Evolutionary conservation across 2,888 invertebrate genomes (phyloP).

Genomic region (Tenthredo scrophulariae): DNA sequence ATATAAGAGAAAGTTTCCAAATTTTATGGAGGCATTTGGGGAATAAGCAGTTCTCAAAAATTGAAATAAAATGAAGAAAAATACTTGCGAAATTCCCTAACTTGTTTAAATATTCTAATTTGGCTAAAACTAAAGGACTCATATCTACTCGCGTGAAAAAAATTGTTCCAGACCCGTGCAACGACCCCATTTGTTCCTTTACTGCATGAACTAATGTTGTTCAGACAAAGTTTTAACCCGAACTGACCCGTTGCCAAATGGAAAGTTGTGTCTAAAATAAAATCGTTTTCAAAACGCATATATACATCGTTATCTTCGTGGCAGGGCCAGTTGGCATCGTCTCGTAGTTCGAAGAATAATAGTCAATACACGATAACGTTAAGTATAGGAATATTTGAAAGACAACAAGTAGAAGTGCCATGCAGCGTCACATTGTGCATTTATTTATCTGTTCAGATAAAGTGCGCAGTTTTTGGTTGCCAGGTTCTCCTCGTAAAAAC

Average conservation of each 20-base stretch:
- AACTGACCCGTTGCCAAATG: background rate
- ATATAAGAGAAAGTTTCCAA: background rate
- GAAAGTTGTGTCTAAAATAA: background rate
- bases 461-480: conserved; percentile 43
- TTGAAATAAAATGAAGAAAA: background rate
- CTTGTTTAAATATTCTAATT: background rate
- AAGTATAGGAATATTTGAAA: background rate
- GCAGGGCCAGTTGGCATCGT: background rate
- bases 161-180: background rate
- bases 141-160: background rate
- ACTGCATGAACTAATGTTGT: background rate
- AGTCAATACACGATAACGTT: background rate
- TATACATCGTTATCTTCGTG: background rate
- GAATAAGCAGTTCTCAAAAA: background rate
- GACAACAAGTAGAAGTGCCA: background rate
- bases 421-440: background rate
- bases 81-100: background rate
- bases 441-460: background rate
- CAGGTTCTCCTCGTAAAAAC: background rate
- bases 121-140: background rate
- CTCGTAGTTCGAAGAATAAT: background rate
- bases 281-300: background rate
- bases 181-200: background rate
- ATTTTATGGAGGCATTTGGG: background rate
- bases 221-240: background rate